phyloP scores from a whole-genome alignment of 1,140 invertebrate species.

The Solenopsis fugax region DNA sequence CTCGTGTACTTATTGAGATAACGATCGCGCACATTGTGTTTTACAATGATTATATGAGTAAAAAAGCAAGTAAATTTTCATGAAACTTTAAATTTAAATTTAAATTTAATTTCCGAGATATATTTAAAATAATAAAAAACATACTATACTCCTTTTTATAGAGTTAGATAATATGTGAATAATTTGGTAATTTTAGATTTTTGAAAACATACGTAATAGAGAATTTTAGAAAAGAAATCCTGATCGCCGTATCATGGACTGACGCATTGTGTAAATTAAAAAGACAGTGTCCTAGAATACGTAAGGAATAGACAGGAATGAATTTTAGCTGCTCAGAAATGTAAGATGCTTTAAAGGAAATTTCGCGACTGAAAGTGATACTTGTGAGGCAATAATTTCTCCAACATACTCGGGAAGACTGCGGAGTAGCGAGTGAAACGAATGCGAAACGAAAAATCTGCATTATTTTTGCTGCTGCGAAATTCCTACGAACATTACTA shows the following conservation, averaged over 20 bases:
- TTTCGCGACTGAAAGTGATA: slow-evolving; percentile 44
- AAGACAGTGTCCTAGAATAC: slow-evolving; percentile 21
- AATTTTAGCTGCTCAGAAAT: slow-evolving; percentile 53
- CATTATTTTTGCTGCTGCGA: slow-evolving; percentile 55
- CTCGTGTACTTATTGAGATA: background rate
- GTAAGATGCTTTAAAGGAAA: slow-evolving; percentile 59
- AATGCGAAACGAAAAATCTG: slow-evolving; percentile 13
- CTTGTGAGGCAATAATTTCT: slow-evolving; percentile 65
- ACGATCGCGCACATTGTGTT: background rate
- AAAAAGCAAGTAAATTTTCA: background rate
- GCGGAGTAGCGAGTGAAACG: background rate
- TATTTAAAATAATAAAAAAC: background rate
- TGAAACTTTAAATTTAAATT: background rate
- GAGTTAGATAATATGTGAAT: background rate
- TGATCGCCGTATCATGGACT: background rate
- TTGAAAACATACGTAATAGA: background rate
- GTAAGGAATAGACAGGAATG: slow-evolving; percentile 45
- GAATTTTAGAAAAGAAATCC: background rate
- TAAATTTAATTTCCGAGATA: background rate
- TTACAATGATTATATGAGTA: background rate
- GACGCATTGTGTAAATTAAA: background rate
- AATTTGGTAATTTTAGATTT: background rate
- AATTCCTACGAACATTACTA: slow-evolving; percentile 47
- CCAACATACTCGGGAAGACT: slow-evolving; percentile 49
- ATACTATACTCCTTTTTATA: background rate